Evolutionary conservation across 2,888 invertebrate genomes (phyloP).

Genomic region (Spialia ferax): DNA sequence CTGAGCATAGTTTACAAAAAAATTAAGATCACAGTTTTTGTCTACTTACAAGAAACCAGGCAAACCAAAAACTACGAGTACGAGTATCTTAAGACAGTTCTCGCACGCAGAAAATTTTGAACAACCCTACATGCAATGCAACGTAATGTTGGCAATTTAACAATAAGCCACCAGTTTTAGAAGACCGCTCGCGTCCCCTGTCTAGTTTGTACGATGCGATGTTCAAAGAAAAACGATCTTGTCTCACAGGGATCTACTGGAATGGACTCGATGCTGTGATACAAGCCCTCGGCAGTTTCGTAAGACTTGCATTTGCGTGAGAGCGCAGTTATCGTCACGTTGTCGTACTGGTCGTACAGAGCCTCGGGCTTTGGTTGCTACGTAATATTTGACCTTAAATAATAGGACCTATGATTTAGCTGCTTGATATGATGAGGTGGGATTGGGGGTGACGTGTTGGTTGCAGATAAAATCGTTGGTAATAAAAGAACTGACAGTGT

Average conservation of each 20-base stretch:
- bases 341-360: constrained; percentile 59
- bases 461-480: constrained; percentile 24
- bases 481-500: constrained; percentile 9
- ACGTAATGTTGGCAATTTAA: constrained; percentile 68
- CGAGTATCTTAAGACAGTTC: background rate
- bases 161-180: constrained; percentile 60
- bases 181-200: constrained; percentile 52
- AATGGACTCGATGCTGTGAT: constrained; percentile 54
- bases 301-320: constrained; percentile 72
- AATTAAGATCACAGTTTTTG: no score
- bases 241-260: constrained; percentile 53
- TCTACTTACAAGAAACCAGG: no score
- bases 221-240: constrained; percentile 42
- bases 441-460: constrained; percentile 12
- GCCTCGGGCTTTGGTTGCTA: constrained; percentile 58
- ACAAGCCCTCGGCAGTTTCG: constrained; percentile 63
- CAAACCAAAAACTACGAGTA: no score
- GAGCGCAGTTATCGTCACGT: constrained; percentile 57
- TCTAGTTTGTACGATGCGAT: constrained; percentile 44
- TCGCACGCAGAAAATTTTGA: background rate
- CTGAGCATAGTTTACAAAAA: no score
- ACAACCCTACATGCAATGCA: constrained; percentile 37
- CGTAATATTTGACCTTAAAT: constrained; percentile 42
- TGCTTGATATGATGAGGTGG: constrained; percentile 28
- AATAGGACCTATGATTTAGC: constrained; percentile 38